Evolutionary conservation across 2,113 vertebrate genomes (phyloP).

Genomic region (Polypterus senegalus): DNA sequence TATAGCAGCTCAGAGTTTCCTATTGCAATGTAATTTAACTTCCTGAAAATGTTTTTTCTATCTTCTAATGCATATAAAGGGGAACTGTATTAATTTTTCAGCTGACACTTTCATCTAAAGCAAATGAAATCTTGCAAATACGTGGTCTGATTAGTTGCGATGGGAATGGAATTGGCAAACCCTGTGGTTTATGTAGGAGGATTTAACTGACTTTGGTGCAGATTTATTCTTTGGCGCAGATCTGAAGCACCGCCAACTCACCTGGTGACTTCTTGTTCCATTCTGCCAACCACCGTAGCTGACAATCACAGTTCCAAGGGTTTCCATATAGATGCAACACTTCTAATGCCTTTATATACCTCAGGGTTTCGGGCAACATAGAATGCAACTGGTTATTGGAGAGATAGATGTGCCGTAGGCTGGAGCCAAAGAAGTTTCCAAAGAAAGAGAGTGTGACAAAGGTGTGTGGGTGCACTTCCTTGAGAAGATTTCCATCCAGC

Average conservation of each 20-base stretch:
- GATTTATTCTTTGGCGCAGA: no score
- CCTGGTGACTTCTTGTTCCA: conserved; percentile 48
- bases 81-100: no score
- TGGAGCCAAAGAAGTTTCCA: conserved; percentile 51
- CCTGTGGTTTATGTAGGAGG: no score
- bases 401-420: conserved; percentile 51
- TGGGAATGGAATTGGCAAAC: no score
- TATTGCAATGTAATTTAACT: no score
- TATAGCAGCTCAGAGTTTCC: no score
- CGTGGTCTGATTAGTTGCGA: background rate
- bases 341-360: conserved; percentile 39
- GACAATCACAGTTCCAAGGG: conserved; percentile 59
- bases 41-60: no score
- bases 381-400: conserved; percentile 50
- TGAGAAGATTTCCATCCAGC: conserved; percentile 52
- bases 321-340: conserved; percentile 51
- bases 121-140: no score
- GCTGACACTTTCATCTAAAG: no score
- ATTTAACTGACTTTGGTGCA: no score
- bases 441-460: conserved; percentile 57
- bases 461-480: conserved; percentile 53
- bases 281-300: conserved; percentile 48
- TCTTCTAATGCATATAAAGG: no score
- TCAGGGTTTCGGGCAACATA: conserved; percentile 33
- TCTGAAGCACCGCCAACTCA: conserved; percentile 6